phyloP scores from a whole-genome alignment of 35 echinoderm and acorn worm genomes.

The Heliocidaris erythrogramma region DNA sequence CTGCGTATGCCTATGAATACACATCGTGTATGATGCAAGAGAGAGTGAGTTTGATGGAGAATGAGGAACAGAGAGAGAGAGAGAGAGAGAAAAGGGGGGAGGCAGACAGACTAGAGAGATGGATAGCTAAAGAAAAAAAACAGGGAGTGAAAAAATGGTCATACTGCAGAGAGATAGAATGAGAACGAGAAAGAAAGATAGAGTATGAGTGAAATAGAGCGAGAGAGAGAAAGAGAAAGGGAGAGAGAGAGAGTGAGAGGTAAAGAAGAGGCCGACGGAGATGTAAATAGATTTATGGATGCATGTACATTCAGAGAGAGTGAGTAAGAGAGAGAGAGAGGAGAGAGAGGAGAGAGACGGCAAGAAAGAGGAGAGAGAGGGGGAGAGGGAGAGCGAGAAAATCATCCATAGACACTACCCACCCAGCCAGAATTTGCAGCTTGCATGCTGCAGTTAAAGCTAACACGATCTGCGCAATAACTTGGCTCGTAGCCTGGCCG shows the following conservation, averaged over 20 bases:
- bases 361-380: background rate
- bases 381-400: background rate
- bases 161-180: too few species aligned
- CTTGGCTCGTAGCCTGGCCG: constrained; percentile 4
- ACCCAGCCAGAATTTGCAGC: constrained; percentile 14
- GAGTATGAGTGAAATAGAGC: background rate
- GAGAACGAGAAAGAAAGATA: too few species aligned
- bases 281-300: background rate
- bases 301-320: background rate
- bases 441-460: background rate
- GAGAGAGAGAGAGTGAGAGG: background rate
- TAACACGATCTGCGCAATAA: constrained; percentile 22
- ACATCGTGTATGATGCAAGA: background rate
- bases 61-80: too few species aligned
- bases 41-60: background rate
- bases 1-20: background rate
- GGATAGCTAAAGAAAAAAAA: too few species aligned
- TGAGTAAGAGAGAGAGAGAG: background rate
- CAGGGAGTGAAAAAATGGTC: too few species aligned
- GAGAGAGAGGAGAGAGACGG: background rate
- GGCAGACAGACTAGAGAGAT: too few species aligned
- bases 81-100: too few species aligned
- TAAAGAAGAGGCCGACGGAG: background rate
- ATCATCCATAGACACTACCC: background rate
- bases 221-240: background rate